These are phyloP conservation scores for Pygoscelis antarcticus DNA, from an alignment of 2,113 vertebrate species.

Conservation along the genomic window DNA sequence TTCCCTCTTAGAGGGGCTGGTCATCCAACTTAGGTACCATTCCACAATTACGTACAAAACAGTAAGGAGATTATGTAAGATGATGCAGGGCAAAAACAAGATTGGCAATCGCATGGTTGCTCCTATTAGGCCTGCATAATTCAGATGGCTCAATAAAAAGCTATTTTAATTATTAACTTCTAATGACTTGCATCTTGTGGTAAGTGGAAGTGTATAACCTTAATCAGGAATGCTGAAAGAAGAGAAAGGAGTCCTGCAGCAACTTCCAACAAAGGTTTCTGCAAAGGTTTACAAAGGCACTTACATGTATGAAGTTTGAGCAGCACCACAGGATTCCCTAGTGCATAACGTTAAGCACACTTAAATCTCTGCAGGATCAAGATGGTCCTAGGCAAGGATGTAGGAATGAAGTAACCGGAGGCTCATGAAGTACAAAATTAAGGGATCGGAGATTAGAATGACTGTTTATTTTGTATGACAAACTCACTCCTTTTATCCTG, in stretches of 20 bases:
- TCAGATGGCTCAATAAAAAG: background rate
- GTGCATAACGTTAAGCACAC: background rate
- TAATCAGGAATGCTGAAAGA: background rate
- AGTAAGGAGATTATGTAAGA: background rate
- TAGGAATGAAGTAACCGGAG: background rate
- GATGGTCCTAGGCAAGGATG: background rate
- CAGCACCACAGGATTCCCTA: background rate
- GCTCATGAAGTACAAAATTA: background rate
- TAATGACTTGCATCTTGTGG: background rate
- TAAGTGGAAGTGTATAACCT: background rate
- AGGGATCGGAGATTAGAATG: background rate
- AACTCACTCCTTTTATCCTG: background rate
- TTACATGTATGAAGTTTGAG: background rate
- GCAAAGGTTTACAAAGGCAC: background rate
- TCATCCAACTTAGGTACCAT: background rate
- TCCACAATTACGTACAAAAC: background rate
- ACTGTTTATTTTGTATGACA: background rate
- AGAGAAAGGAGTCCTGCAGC: background rate
- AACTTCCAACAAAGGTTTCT: background rate
- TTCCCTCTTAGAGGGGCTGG: background rate
- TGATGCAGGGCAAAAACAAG: background rate
- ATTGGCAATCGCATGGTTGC: background rate
- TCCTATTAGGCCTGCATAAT: background rate
- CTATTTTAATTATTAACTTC: background rate
- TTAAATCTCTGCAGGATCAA: background rate